Percentiles rank a stretch among this genome's conserved stretches.
Evolutionary conservation across 2,797 vertebrate species (phyloP).

Genomic region (Mus caroli): DNA sequence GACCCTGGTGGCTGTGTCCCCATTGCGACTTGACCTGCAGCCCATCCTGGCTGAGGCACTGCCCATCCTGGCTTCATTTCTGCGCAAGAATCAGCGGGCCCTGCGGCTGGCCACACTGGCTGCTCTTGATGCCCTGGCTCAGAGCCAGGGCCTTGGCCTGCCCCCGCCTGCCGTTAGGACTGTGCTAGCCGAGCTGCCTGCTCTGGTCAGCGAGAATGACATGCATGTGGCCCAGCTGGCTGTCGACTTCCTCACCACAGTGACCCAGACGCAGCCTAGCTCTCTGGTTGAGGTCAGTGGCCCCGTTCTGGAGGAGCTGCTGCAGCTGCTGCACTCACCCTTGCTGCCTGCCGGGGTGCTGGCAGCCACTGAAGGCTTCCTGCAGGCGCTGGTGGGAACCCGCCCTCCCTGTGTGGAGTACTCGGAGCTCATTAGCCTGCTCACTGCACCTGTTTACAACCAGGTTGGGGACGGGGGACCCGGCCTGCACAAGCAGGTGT

Average conservation of each 20-base stretch:
- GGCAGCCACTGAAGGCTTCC: conserved; percentile 91
- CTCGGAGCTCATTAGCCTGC: conserved; percentile 91
- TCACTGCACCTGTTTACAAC: conserved; percentile 91
- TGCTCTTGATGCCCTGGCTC: conserved; percentile 92
- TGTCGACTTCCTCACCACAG: conserved; percentile 91
- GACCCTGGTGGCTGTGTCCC: conserved; percentile 91
- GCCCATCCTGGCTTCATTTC: conserved; percentile 94
- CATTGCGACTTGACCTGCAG: conserved; percentile 92
- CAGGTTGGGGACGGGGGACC: not conserved
- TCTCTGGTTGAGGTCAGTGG: conserved; percentile 92
- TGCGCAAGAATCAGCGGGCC: conserved; percentile 96
- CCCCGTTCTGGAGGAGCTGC: conserved; percentile 90
- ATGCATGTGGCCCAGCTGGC: conserved; percentile 96
- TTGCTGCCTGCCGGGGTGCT: conserved; percentile 94
- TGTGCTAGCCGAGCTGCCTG: conserved; percentile 92
- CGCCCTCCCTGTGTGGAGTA: conserved; percentile 89
- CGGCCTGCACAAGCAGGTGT: conserved; percentile 92
- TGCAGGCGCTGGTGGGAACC: conserved; percentile 92
- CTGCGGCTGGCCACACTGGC: conserved; percentile 93
- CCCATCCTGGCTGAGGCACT: conserved; percentile 92
- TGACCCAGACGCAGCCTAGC: conserved; percentile 91
- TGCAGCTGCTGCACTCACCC: conserved; percentile 93
- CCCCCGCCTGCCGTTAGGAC: conserved; percentile 91
- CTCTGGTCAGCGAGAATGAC: conserved; percentile 94
- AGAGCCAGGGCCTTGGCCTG: conserved; percentile 92